Conservation (phyloP, 2,113 vertebrate genomes). For the Albula goreensis region DNA sequence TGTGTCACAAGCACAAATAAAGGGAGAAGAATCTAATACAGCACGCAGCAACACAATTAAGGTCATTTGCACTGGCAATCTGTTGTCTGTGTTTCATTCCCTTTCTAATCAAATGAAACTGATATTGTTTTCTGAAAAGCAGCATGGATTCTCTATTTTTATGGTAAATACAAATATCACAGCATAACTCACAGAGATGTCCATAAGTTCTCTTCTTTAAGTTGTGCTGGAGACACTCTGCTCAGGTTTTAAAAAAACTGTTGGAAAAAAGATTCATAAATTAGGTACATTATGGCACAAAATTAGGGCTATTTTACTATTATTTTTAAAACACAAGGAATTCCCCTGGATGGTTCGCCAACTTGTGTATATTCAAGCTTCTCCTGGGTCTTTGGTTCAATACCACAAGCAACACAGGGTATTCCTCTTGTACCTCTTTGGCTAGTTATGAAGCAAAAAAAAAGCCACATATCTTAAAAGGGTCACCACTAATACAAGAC, state of each 20-base stretch:
- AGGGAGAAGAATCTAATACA: slow-evolving; percentile 28
- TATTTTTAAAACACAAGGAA: background rate
- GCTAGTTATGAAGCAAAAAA: background rate
- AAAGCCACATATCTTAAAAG: background rate
- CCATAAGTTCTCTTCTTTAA: background rate
- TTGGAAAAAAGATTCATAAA: background rate
- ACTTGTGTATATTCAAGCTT: background rate
- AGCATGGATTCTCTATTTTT: background rate
- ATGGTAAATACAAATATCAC: background rate
- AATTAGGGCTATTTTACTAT: background rate
- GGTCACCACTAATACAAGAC: background rate
- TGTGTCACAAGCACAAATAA: slow-evolving; percentile 8
- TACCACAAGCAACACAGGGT: background rate
- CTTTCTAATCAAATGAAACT: slow-evolving; percentile 27
- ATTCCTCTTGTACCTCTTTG: background rate
- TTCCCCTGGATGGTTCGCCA: background rate
- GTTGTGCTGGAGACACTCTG: background rate
- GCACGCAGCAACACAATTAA: slow-evolving; percentile 10
- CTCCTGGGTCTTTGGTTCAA: background rate
- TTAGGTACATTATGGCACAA: background rate
- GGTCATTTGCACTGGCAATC: slow-evolving; percentile 21
- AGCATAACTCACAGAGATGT: background rate
- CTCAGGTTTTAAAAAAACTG: background rate
- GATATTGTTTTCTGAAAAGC: background rate
- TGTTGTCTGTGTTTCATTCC: slow-evolving; percentile 9